Evolutionary conservation across 1,140 invertebrate genomes (phyloP), one percentile per base, ranked within the genome.

Genomic region (Zaprionus africanus): DNA sequence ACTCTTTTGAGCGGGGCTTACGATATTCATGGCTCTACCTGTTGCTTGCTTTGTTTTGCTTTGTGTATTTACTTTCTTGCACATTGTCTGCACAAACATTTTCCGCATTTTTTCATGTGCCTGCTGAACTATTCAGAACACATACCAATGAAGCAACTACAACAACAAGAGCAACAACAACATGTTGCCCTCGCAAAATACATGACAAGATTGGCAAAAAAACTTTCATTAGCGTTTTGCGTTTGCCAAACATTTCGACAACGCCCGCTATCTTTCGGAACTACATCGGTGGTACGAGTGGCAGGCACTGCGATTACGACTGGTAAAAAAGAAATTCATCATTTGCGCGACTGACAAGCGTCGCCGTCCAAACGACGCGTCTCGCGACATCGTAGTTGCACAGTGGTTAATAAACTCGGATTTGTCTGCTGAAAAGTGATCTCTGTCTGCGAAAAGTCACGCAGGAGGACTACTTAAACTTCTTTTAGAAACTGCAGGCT

Each of bases 281-380:
- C n/a, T 56, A 61, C 59, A 24, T 17, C 13, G 31, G 53, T 36
- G 26, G 11, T 36, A 56, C 64, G 60, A 43, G 56, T 28, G 49
- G 31, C 81, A 66, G 57, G 38, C 78, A 76, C 66, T 68, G 64
- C 71, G 76, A 86, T 86, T 87, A 86, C 77, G 73, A 76, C 31
- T 83, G 80, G 68, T 78, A 86, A 88, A 87, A 86, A 87, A 87
- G 83, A 87, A 87, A 87, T 87, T 77, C 83, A 87, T 87, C 84
- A 87, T 87, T 87, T 66, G 76, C 17, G 43, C 68, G 69, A 69
- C 51, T 78, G 78, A 80, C 78, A 78, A 78, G 49, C 75, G 69
- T 54, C 70, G 65, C 68, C 67, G 79, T 79, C 54, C 72, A 56
- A 71, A 57, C 38, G 31, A 31, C 31, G 56, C 41, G 59, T 64